A percentile compares a stretch with the other conserved stretches of the same genome.
These are phyloP conservation scores for Tridacna crocea DNA, from an alignment of 2,888 invertebrate species.

Conservation along the genomic window DNA sequence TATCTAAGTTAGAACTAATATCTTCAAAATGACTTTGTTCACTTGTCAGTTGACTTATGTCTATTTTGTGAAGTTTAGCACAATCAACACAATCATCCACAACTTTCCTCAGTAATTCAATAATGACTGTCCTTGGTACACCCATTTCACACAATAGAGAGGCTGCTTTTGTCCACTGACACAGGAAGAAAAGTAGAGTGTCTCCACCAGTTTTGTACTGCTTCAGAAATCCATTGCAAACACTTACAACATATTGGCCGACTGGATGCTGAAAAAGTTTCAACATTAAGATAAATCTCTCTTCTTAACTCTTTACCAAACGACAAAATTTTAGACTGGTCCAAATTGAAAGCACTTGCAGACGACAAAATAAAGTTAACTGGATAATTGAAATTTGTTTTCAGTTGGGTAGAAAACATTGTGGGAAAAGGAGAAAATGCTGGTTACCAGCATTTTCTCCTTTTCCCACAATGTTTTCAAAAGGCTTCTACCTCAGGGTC, in stretches of 20 bases:
- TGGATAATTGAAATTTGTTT: too few relatives aligned
- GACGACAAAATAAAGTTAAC: too few relatives aligned
- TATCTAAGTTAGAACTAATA: too few relatives aligned
- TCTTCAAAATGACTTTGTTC: too few relatives aligned
- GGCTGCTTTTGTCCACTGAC: conserved; percentile 40
- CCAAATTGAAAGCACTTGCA: too few relatives aligned
- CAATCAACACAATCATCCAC: conserved; percentile 21
- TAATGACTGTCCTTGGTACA: background rate
- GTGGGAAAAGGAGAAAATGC: background rate
- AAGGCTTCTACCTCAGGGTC: too few relatives aligned
- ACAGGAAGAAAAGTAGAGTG: conserved; percentile 42
- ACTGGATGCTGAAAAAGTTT: conserved; percentile 49
- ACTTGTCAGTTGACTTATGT: background rate
- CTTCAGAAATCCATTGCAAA: conserved; percentile 34
- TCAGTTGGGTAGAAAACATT: background rate
- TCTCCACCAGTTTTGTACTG: conserved; percentile 41
- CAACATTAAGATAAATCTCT: background rate
- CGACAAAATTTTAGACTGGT: too few relatives aligned
- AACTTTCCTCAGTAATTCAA: conserved; percentile 4
- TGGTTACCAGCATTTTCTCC: background rate
- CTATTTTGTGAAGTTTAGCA: conserved; percentile 2
- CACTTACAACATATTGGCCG: conserved; percentile 43
- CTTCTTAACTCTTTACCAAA: too few relatives aligned
- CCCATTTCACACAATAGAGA: conserved; percentile 34
- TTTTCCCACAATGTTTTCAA: too few relatives aligned